phyloP scores from a whole-genome alignment of 1,140 invertebrate species.

The Heterodera carotae region DNA sequence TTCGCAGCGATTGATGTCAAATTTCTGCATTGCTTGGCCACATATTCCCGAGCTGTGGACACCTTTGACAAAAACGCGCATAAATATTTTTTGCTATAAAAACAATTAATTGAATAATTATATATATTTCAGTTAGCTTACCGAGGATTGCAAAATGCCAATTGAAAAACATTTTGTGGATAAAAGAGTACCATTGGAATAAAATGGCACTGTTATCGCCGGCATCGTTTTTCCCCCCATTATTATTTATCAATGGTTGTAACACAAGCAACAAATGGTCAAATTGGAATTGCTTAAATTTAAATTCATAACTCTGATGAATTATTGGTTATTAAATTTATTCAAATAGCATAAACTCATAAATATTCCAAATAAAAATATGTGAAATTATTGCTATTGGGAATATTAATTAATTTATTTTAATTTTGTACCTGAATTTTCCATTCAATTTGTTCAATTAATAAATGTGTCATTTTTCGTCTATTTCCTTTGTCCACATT shows the following conservation, averaged over 20 bases:
- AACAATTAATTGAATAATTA: constrained; percentile 8
- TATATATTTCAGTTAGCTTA: not conserved
- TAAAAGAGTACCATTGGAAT: constrained; percentile 4
- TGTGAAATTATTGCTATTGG: too few species aligned
- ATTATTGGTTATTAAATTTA: too few species aligned
- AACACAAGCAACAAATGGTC: constrained; percentile 12
- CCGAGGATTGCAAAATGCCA: constrained; percentile 19
- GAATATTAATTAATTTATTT: not conserved
- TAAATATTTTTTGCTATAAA: not conserved
- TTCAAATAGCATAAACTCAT: too few species aligned
- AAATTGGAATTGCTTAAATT: constrained; percentile 7
- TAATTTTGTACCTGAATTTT: not conserved
- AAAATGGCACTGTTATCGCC: not conserved
- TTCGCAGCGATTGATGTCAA: constrained; percentile 8
- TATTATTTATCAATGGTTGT: not conserved
- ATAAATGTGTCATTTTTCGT: not conserved
- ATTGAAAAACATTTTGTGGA: constrained; percentile 11
- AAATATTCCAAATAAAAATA: too few species aligned
- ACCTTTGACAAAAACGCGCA: too few species aligned
- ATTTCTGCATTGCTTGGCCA: constrained; percentile 15
- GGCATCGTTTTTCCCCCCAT: too few species aligned
- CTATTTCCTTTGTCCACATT: not conserved
- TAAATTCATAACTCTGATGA: constrained; percentile 1
- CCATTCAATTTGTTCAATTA: not conserved
- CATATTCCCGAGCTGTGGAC: not conserved